Conservation (phyloP, 2,797 vertebrate genomes). For the Phrynocephalus forsythii region DNA sequence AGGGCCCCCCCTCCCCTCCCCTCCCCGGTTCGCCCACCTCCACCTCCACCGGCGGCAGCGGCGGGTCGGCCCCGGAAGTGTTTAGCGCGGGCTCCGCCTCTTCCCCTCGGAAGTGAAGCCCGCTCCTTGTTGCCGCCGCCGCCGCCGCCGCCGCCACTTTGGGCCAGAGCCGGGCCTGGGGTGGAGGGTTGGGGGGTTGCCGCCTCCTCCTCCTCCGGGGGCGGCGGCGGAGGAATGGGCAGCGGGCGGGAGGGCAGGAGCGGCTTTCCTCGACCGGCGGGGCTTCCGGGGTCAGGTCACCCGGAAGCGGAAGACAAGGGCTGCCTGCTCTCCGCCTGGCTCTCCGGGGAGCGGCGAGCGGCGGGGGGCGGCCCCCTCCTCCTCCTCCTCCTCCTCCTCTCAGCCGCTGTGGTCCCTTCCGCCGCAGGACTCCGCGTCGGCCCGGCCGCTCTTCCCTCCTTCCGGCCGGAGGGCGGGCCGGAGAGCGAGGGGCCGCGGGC, state of each 20-base stretch:
- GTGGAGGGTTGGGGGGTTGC: slow-evolving; percentile 17
- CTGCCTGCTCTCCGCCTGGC: slow-evolving; percentile 44
- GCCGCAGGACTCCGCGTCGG: slow-evolving; percentile 37
- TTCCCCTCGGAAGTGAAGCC: slow-evolving; percentile 57
- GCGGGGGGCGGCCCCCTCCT: too few relatives aligned
- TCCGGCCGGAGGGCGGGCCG: slow-evolving; percentile 51
- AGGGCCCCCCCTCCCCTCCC: neutral
- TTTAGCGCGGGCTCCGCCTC: slow-evolving; percentile 40
- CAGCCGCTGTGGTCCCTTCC: slow-evolving; percentile 16
- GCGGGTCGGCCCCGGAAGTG: slow-evolving; percentile 46
- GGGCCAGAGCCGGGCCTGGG: slow-evolving; percentile 49
- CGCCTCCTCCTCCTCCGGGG: slow-evolving; percentile 6
- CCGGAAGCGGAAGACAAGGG: slow-evolving; percentile 79
- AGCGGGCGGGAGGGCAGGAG: slow-evolving; percentile 52
- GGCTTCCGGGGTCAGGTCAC: slow-evolving; percentile 60
- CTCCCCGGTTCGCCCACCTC: too few relatives aligned
- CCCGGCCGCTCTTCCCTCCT: slow-evolving; percentile 32
- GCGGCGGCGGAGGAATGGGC: slow-evolving; percentile 48
- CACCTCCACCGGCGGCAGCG: too few relatives aligned
- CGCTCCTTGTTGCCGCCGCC: slow-evolving; percentile 63
- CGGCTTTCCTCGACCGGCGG: slow-evolving; percentile 26
- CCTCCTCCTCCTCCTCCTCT: too few relatives aligned
- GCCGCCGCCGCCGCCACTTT: slow-evolving; percentile 54
- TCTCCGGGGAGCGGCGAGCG: slow-evolving; percentile 10
- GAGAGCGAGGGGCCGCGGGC: slow-evolving; percentile 49